A percentile compares a stretch with the other conserved stretches of the same genome.
Conservation (phyloP, 1,140 invertebrate genomes). For the Lanistes nyassanus region DNA sequence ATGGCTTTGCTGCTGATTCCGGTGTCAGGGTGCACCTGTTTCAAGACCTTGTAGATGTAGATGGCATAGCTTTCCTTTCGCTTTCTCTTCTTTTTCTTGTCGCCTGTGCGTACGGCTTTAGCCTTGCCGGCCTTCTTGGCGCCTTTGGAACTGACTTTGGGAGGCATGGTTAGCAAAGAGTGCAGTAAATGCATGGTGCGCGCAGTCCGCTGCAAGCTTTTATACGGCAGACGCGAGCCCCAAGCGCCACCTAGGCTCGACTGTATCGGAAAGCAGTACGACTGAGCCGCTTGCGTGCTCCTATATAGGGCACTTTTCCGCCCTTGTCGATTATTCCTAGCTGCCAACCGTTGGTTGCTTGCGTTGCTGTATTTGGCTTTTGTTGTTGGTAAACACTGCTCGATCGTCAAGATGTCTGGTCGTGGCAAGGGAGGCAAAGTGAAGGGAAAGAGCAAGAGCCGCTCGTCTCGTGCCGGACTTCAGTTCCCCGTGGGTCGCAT, state of each 20-base stretch:
- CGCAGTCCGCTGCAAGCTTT: no score
- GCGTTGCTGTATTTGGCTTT: no score
- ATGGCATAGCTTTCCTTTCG: conserved; percentile 78
- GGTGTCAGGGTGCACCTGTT: conserved; percentile 68
- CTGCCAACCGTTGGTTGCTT: background rate
- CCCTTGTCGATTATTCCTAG: background rate
- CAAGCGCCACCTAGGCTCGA: background rate
- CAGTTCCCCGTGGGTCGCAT: conserved; percentile 67
- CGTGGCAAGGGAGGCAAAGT: conserved; percentile 69
- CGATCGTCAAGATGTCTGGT: conserved; percentile 47
- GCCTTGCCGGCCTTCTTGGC: conserved; percentile 45
- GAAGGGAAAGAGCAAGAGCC: conserved; percentile 68
- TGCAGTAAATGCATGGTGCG: background rate
- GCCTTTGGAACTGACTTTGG: conserved; percentile 20
- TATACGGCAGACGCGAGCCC: background rate
- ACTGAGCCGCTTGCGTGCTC: background rate
- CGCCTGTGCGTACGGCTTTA: conserved; percentile 34
- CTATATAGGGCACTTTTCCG: background rate
- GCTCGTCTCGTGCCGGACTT: conserved; percentile 63
- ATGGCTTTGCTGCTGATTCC: conserved; percentile 72
- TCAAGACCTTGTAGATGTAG: conserved; percentile 73
- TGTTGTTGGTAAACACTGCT: background rate
- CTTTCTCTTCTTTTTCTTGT: conserved; percentile 46
- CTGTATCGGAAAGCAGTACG: background rate
- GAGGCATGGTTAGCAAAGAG: conserved; percentile 2